Percentiles rank a stretch among this genome's conserved stretches.
Conservation (phyloP, 2,113 vertebrate species). For the Numida meleagris region DNA sequence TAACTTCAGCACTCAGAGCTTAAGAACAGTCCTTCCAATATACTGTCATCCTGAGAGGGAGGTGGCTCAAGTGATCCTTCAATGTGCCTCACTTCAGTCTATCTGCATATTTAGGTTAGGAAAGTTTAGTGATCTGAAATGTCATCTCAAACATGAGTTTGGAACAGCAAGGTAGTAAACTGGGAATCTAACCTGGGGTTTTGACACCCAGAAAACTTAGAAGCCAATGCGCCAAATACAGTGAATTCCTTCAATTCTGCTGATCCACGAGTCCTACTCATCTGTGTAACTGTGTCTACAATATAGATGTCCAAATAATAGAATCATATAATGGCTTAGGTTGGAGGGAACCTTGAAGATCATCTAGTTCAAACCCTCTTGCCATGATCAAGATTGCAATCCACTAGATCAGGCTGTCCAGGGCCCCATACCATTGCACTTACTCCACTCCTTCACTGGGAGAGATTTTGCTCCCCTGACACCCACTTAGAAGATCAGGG, state of each 20-base stretch:
- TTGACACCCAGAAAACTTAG: not conserved
- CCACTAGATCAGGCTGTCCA: no score
- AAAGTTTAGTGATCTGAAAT: not conserved
- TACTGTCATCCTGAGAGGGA: not conserved
- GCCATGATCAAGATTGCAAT: no score
- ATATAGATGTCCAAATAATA: conserved; percentile 3
- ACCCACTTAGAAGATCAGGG: no score
- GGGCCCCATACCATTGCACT: no score
- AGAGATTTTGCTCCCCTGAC: no score
- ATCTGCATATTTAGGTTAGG: not conserved
- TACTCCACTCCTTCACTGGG: no score
- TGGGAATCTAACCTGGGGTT: not conserved
- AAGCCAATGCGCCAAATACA: not conserved
- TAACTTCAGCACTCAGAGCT: not conserved
- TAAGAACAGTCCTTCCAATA: not conserved
- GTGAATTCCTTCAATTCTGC: conserved; percentile 2
- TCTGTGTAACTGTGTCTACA: not conserved
- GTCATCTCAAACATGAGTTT: not conserved
- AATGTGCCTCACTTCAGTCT: not conserved
- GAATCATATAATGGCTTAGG: no score
- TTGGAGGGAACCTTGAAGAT: no score
- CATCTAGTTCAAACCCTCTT: no score
- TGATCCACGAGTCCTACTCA: not conserved
- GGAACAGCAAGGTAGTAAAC: not conserved
- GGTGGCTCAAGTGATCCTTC: not conserved